These are phyloP conservation scores for Hystrix cristata DNA, from an alignment of 2,113 vertebrate species.

Conservation along the genomic window DNA sequence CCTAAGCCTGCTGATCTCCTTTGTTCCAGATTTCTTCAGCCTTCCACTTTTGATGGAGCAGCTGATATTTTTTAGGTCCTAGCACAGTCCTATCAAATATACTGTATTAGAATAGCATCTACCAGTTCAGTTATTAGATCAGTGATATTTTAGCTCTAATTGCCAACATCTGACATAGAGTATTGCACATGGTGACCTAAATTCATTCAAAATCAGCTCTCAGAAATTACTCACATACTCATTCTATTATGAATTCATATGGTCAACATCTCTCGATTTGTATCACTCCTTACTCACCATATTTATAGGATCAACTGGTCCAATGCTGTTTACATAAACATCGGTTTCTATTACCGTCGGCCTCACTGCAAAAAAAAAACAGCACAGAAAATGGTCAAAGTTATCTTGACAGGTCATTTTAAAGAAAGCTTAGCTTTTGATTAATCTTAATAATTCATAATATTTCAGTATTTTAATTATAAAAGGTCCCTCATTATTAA, in stretches of 20 bases:
- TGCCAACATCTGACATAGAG: neutral
- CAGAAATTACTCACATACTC: neutral
- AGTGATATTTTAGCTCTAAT: neutral
- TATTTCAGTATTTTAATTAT: neutral
- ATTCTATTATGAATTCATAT: neutral
- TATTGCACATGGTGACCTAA: neutral
- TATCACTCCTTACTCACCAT: conserved; percentile 92
- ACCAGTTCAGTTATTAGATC: neutral
- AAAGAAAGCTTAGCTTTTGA: conserved; percentile 15
- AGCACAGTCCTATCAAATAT: neutral
- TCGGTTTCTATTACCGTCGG: conserved; percentile 98
- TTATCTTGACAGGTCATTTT: neutral
- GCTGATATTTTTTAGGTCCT: neutral
- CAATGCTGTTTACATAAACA: conserved; percentile 98
- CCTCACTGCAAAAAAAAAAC: conserved; percentile 94
- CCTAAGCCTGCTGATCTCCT: neutral
- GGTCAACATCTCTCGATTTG: neutral
- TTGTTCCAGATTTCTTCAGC: neutral
- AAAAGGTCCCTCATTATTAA: neutral
- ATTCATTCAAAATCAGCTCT: neutral
- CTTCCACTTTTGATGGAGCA: neutral
- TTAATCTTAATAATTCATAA: neutral
- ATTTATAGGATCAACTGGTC: conserved; percentile 98
- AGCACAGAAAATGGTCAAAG: conserved; percentile 79
- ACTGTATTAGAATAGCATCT: neutral